These are phyloP conservation scores for Leptodirus hochenwartii DNA, from an alignment of 2,888 invertebrate genomes.

Conservation along the genomic window DNA sequence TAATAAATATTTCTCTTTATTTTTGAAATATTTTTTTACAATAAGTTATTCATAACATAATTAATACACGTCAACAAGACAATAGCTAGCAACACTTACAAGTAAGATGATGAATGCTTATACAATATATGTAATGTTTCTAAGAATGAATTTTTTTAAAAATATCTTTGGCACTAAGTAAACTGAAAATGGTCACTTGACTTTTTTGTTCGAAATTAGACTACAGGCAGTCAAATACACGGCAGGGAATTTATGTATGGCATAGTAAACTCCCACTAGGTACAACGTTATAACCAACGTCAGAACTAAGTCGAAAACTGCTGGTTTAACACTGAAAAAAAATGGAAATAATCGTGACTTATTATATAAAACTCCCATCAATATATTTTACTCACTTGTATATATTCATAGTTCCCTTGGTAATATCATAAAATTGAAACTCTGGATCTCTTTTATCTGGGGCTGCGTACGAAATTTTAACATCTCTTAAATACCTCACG, in stretches of 20 bases:
- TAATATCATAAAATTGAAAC: slow-evolving; percentile 75
- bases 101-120: too few species aligned
- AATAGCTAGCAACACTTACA: too few species aligned
- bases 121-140: too few species aligned
- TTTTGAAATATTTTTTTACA: too few species aligned
- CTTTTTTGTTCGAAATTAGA: slow-evolving; percentile 21
- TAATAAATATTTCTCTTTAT: too few species aligned
- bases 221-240: slow-evolving; percentile 45
- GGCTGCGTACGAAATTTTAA: slow-evolving; percentile 44
- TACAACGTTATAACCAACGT: slow-evolving; percentile 74
- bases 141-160: neutral
- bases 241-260: slow-evolving; percentile 51
- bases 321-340: slow-evolving; percentile 81
- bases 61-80: too few species aligned
- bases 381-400: slow-evolving; percentile 46
- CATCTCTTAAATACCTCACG: slow-evolving; percentile 59
- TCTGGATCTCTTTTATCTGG: slow-evolving; percentile 84
- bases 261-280: slow-evolving; percentile 65
- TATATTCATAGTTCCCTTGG: slow-evolving; percentile 61
- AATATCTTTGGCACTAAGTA: slow-evolving; percentile 8
- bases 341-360: slow-evolving; percentile 11
- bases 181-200: slow-evolving; percentile 10
- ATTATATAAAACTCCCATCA: too few species aligned
- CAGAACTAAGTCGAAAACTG: slow-evolving; percentile 90
- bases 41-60: too few species aligned